Conservation (phyloP, 2,888 invertebrate genomes). For the Drosophila leonis region DNA sequence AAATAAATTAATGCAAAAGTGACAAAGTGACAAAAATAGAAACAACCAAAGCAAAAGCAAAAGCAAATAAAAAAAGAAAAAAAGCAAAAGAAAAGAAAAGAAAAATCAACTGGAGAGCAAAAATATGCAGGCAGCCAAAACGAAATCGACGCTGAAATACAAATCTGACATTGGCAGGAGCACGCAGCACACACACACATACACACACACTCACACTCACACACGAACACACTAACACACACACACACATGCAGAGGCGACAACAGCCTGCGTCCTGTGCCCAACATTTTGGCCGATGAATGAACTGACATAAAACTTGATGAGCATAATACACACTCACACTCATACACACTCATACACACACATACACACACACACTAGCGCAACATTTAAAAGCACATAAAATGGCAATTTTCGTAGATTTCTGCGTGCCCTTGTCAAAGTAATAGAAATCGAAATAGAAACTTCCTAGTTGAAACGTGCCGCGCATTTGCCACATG, state of each 20-base stretch:
- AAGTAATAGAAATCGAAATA: conserved; percentile 52
- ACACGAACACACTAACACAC: conserved; percentile 21
- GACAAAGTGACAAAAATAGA: conserved; percentile 25
- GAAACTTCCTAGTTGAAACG: conserved; percentile 57
- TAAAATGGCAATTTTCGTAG: conserved; percentile 73
- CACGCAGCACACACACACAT: conserved; percentile 57
- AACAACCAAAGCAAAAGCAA: neutral
- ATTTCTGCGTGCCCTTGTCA: conserved; percentile 63
- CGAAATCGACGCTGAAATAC: conserved; percentile 47
- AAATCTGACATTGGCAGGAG: conserved; percentile 69
- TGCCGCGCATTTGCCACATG: conserved; percentile 69
- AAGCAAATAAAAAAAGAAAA: neutral
- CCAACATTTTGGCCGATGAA: conserved; percentile 75
- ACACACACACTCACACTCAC: conserved; percentile 14
- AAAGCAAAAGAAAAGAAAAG: neutral
- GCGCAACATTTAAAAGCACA: conserved; percentile 68
- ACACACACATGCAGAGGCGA: conserved; percentile 45
- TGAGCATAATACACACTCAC: conserved; percentile 41
- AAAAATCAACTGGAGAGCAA: conserved; percentile 18
- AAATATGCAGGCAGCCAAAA: conserved; percentile 53
- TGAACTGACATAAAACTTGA: conserved; percentile 79
- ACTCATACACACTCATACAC: conserved; percentile 29
- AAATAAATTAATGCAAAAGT: conserved; percentile 30
- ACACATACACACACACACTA: conserved; percentile 33
- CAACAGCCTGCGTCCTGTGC: conserved; percentile 57